Conservation (phyloP, 2,888 invertebrate species). For the Arctia plantaginis region DNA sequence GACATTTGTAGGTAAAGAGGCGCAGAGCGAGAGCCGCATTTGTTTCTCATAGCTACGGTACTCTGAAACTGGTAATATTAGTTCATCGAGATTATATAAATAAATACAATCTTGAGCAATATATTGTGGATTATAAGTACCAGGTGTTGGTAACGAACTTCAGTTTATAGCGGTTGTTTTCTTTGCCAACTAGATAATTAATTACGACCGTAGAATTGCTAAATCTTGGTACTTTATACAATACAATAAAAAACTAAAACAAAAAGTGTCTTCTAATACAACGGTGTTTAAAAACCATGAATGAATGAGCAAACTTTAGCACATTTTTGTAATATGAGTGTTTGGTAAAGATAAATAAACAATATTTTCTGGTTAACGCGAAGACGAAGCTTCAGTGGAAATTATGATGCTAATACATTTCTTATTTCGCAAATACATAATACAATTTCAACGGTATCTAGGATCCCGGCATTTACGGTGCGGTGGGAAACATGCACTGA, state of each 20-base stretch:
- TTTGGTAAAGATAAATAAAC: not conserved
- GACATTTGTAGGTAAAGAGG: conserved; percentile 56
- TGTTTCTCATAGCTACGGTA: conserved; percentile 39
- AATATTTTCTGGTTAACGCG: not conserved
- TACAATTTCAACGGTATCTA: conserved; percentile 59
- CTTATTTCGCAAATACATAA: conserved; percentile 43
- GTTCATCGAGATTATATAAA: conserved; percentile 40
- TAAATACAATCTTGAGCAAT: conserved; percentile 41
- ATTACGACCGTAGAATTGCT: conserved; percentile 22
- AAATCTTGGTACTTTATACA: conserved; percentile 12
- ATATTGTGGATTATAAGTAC: conserved; percentile 43
- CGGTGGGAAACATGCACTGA: conserved; percentile 75
- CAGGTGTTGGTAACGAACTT: conserved; percentile 37
- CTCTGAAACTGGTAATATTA: conserved; percentile 43
- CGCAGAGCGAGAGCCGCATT: conserved; percentile 56
- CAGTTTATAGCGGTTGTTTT: conserved; percentile 41
- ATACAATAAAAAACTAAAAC: conserved; percentile 27
- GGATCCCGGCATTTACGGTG: conserved; percentile 58
- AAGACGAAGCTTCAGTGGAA: not conserved
- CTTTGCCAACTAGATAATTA: conserved; percentile 33
- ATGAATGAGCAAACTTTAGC: not conserved
- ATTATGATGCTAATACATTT: conserved; percentile 22
- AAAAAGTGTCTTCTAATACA: conserved; percentile 23
- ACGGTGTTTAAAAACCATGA: conserved; percentile 1
- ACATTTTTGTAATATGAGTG: not conserved